phyloP scores from a whole-genome alignment of 2,888 invertebrate genomes.

The Meta bourneti region DNA sequence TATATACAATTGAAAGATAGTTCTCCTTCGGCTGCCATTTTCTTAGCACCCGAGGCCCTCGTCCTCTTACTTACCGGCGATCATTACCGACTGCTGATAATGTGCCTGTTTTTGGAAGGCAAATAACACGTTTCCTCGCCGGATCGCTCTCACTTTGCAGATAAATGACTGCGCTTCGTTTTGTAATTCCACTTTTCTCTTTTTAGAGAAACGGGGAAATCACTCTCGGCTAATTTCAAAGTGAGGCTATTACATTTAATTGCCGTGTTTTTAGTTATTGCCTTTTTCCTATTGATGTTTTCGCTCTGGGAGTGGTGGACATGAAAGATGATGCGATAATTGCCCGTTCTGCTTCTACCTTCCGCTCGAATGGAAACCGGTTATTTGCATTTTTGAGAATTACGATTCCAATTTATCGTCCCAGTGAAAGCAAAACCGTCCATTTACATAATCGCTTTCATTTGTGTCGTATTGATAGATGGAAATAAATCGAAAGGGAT shows the following conservation, averaged over 20 bases:
- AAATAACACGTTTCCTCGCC: slow-evolving; percentile 60
- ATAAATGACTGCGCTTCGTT: slow-evolving; percentile 60
- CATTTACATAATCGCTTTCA: neutral
- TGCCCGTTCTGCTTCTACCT: neutral
- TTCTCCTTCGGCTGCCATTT: too few relatives aligned
- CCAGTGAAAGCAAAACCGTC: slow-evolving; percentile 14
- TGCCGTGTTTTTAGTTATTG: slow-evolving; percentile 31
- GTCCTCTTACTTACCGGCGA: slow-evolving; percentile 11
- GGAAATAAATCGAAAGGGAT: too few relatives aligned
- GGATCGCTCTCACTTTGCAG: slow-evolving; percentile 51
- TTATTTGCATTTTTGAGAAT: neutral
- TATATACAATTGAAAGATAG: too few relatives aligned
- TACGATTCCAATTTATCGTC: neutral
- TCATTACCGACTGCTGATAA: slow-evolving; percentile 63
- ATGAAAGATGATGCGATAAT: slow-evolving; percentile 29
- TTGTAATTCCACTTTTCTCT: slow-evolving; percentile 23
- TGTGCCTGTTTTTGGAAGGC: slow-evolving; percentile 23
- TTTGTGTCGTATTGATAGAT: neutral
- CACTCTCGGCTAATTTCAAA: slow-evolving; percentile 41
- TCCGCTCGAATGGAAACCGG: neutral
- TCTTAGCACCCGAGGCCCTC: too few relatives aligned
- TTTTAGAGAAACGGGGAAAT: slow-evolving; percentile 20
- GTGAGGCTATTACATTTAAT: slow-evolving; percentile 47
- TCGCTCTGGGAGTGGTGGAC: neutral
- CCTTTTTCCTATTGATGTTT: neutral